These are phyloP conservation scores for Scophthalmus maximus DNA, from an alignment of 2,113 vertebrate species.

Conservation along the genomic window DNA sequence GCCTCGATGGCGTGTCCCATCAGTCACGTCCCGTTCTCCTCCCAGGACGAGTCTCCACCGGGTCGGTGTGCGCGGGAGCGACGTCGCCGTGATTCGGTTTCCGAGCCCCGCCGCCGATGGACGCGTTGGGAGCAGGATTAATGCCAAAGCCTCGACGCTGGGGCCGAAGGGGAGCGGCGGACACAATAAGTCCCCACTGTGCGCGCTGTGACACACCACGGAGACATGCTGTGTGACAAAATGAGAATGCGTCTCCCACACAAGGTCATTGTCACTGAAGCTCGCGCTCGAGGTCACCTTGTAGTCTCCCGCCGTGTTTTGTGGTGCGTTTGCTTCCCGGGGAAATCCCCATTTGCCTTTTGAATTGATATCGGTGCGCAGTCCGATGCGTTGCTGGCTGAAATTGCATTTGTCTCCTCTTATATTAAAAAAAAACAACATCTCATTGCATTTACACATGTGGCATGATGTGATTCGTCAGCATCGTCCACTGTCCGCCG, in stretches of 20 bases:
- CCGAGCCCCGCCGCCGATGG: too few relatives aligned
- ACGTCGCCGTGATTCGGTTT: too few relatives aligned
- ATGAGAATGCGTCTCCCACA: too few relatives aligned
- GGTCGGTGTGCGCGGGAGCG: too few relatives aligned
- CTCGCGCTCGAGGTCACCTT: slow-evolving; percentile 2
- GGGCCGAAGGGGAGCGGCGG: too few relatives aligned
- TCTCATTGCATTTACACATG: slow-evolving; percentile 48
- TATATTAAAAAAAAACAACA: slow-evolving; percentile 50
- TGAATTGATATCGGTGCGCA: slow-evolving; percentile 3
- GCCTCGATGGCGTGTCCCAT: too few relatives aligned
- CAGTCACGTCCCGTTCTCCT: too few relatives aligned
- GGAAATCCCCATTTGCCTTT: neutral
- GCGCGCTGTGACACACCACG: too few relatives aligned
- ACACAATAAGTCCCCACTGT: too few relatives aligned
- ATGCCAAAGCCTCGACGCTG: slow-evolving; percentile 38
- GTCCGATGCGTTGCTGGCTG: slow-evolving; percentile 30
- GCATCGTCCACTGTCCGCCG: slow-evolving; percentile 2
- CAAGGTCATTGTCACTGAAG: too few relatives aligned
- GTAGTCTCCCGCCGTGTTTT: neutral
- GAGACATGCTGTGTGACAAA: too few relatives aligned
- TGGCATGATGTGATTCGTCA: slow-evolving; percentile 12
- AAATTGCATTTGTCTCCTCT: slow-evolving; percentile 26
- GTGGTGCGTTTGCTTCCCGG: neutral
- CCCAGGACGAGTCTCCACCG: too few relatives aligned
- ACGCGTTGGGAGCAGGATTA: slow-evolving; percentile 67